A percentile compares a stretch with the other conserved stretches of the same genome.
Evolutionary conservation across 2,797 vertebrate species (phyloP).

Genomic region (Acanthurus lineatus): DNA sequence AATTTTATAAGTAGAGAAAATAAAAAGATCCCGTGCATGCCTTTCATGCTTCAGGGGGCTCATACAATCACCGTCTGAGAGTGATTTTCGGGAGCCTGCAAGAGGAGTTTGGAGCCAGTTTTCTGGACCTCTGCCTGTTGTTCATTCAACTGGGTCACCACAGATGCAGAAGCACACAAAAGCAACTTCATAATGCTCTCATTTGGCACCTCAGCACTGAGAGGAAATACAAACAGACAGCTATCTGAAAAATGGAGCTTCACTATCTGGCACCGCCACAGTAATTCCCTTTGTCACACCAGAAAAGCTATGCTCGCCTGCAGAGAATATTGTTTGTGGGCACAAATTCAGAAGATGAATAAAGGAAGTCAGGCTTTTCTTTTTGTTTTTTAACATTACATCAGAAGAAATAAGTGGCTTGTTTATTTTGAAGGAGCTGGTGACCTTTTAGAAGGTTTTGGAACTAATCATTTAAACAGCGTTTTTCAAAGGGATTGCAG

Average conservation of each 20-base stretch:
- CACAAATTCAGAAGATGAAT: conserved; percentile 55
- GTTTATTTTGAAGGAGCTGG: conserved; percentile 35
- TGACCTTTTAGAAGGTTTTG: conserved; percentile 34
- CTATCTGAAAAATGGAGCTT: conserved; percentile 70
- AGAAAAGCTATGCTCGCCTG: conserved; percentile 44
- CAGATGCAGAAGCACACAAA: conserved; percentile 72
- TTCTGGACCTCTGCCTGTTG: conserved; percentile 74
- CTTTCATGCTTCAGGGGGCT: conserved; percentile 65
- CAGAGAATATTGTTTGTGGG: conserved; percentile 60
- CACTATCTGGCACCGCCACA: conserved; percentile 51
- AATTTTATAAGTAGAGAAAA: conserved; percentile 70
- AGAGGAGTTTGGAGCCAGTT: conserved; percentile 63
- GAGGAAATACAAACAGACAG: conserved; percentile 74
- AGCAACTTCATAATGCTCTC: conserved; percentile 75
- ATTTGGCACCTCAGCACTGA: conserved; percentile 73
- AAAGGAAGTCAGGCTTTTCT: conserved; percentile 37
- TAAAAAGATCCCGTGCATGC: conserved; percentile 64
- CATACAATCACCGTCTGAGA: conserved; percentile 60
- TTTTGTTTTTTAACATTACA: conserved; percentile 31
- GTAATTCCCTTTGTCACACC: conserved; percentile 69
- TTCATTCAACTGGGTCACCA: conserved; percentile 79
- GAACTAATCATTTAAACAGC: conserved; percentile 18
- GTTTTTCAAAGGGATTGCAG: conserved; percentile 3
- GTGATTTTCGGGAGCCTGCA: conserved; percentile 56
- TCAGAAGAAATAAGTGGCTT: conserved; percentile 24